Conservation (phyloP, 2,888 invertebrate species). For the Strigamia transsilvanica region DNA sequence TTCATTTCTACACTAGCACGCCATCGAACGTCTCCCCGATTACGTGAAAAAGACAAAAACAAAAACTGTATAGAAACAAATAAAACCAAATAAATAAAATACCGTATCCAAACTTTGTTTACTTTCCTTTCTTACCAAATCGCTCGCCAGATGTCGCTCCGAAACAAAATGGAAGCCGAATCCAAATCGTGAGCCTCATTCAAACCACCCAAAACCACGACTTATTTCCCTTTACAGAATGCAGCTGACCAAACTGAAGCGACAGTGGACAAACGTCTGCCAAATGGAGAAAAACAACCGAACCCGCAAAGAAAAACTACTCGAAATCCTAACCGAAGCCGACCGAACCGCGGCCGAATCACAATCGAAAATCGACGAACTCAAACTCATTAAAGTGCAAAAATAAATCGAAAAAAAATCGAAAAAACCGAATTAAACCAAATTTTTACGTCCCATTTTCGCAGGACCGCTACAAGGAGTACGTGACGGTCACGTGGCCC, state of each 20-base stretch:
- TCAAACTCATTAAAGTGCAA: background rate
- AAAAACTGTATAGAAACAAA: background rate
- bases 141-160: too few relatives aligned
- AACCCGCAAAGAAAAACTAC: background rate
- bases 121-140: too few relatives aligned
- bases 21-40: background rate
- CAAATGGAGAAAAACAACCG: background rate
- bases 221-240: background rate
- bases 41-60: conserved; percentile 6
- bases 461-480: background rate
- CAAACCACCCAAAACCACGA: too few relatives aligned
- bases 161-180: background rate
- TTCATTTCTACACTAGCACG: background rate
- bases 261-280: background rate
- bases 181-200: background rate
- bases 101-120: too few relatives aligned
- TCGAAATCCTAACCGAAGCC: background rate
- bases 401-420: background rate
- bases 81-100: background rate
- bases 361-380: background rate
- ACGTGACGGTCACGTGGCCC: background rate
- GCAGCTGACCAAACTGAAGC: background rate
- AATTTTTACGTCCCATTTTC: too few relatives aligned
- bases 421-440: too few relatives aligned
- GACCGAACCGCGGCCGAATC: background rate